A percentile compares a stretch with the other conserved stretches of the same genome.
phyloP scores from a whole-genome alignment of 1,140 invertebrate genomes.

The Steinernema feltiae region DNA sequence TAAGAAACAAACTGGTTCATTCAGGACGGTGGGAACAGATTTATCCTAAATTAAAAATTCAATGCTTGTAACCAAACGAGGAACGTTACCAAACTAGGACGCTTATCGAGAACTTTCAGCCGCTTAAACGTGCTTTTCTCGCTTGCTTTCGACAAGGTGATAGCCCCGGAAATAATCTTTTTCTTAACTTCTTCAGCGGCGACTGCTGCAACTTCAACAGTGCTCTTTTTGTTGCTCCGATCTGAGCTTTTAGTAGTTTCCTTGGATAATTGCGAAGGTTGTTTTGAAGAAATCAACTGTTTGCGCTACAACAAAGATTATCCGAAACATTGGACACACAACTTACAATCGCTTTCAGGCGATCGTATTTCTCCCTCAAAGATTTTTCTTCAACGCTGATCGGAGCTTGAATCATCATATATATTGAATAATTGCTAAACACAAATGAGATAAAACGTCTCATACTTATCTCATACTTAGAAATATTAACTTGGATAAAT shows the following conservation, averaged over 20 bases:
- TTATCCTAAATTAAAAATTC: too few species aligned
- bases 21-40: too few species aligned
- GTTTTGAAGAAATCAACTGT: not conserved
- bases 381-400: not conserved
- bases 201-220: not conserved
- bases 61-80: too few species aligned
- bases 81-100: not conserved
- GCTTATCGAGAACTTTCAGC: not conserved
- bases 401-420: constrained; percentile 4
- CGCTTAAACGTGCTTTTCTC: not conserved
- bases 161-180: not conserved
- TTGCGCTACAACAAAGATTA: not conserved
- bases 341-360: not conserved
- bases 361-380: not conserved
- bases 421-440: too few species aligned
- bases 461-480: too few species aligned
- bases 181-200: not conserved
- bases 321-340: not conserved
- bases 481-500: too few species aligned
- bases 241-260: not conserved
- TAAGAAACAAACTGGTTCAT: too few species aligned
- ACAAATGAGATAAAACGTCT: too few species aligned
- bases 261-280: not conserved
- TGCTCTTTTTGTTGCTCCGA: not conserved
- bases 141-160: not conserved